Percentiles rank a stretch among this genome's conserved stretches.
These are phyloP conservation scores for Orcinus orca DNA, from an alignment of 2,113 vertebrate genomes.

Conservation along the genomic window DNA sequence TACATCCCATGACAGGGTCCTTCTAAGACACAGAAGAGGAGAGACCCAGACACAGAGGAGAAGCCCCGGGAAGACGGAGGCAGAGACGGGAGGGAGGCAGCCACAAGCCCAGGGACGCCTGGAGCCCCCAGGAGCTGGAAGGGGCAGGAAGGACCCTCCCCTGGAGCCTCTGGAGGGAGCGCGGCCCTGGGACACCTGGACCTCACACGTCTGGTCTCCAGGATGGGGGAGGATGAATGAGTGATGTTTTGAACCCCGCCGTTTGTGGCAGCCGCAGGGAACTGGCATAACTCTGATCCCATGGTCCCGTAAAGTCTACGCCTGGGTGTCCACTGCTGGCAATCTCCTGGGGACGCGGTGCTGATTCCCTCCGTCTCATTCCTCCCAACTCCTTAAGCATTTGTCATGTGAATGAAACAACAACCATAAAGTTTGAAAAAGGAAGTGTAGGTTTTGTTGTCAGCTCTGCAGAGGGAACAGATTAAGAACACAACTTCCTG, in stretches of 20 bases:
- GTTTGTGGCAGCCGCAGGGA: accelerated
- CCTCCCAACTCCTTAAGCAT: accelerated
- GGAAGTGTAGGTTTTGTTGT: neutral
- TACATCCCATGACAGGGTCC: too few relatives aligned
- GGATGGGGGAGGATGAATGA: accelerated
- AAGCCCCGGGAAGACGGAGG: accelerated
- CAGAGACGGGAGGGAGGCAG: accelerated
- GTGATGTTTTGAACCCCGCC: too few relatives aligned
- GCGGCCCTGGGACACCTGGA: accelerated
- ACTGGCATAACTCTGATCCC: accelerated
- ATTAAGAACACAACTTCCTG: accelerated
- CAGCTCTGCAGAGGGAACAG: accelerated
- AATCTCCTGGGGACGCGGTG: accelerated
- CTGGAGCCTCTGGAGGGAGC: neutral
- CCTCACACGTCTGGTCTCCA: accelerated
- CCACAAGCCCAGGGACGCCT: accelerated
- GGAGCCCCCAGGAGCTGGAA: neutral
- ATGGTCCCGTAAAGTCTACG: accelerated
- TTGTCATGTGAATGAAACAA: accelerated
- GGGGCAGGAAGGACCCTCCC: neutral
- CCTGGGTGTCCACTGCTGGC: accelerated
- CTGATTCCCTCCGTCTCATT: accelerated
- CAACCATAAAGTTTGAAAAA: accelerated
- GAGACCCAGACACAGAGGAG: neutral
- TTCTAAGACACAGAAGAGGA: neutral